phyloP scores from a whole-genome alignment of 2,797 vertebrate genomes.

The Brachymystax lenok region DNA sequence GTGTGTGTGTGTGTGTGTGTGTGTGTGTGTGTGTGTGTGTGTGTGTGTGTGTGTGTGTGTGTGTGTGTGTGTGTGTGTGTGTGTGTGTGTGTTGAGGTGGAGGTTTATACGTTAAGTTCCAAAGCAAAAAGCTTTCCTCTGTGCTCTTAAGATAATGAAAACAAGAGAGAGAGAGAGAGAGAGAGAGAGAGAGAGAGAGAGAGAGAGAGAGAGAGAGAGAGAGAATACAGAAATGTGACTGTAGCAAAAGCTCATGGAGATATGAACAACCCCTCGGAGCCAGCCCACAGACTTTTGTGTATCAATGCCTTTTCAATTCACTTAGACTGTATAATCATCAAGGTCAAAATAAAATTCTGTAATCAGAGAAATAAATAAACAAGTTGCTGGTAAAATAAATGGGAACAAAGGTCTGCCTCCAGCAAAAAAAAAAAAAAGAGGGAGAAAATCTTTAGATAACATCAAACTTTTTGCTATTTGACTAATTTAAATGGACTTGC shows the following conservation, averaged over 20 bases:
- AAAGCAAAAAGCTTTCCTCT: conserved; percentile 61
- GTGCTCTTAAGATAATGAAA: conserved; percentile 79
- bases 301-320: conserved; percentile 77
- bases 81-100: conserved; percentile 47
- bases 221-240: conserved; percentile 63
- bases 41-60: background rate
- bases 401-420: conserved; percentile 72
- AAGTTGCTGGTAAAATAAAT: conserved; percentile 74
- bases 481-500: conserved; percentile 76
- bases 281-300: conserved; percentile 63
- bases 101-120: conserved; percentile 62
- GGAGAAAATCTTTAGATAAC: conserved; percentile 74
- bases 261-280: conserved; percentile 67
- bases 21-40: background rate
- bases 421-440: conserved; percentile 58
- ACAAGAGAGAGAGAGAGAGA: conserved; percentile 21
- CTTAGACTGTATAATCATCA: conserved; percentile 75
- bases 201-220: too few relatives aligned
- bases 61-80: conserved; percentile 3
- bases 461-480: conserved; percentile 70
- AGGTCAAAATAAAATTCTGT: conserved; percentile 78
- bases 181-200: conserved; percentile 23
- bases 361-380: conserved; percentile 77
- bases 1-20: conserved; percentile 13
- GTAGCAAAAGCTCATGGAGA: conserved; percentile 49